Base-by-base conservation (phyloP, 2,113 vertebrate species). In the Larimichthys polyactis region DNA sequence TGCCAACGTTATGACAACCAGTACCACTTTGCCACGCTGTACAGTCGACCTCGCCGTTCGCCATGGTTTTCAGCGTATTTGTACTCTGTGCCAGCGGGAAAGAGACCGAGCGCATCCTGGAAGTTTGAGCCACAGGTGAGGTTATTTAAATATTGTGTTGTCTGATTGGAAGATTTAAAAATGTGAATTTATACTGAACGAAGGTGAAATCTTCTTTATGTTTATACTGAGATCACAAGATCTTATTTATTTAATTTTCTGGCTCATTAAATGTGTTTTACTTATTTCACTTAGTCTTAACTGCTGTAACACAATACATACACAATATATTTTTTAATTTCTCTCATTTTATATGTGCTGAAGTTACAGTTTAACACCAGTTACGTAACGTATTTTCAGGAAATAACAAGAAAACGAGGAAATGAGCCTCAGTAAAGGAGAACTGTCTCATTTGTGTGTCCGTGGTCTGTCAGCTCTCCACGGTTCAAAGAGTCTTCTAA, bases 101-200 rank as follows among this genome's bases (percentile, higher is more conserved):
- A 90, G 80, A 91, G 94, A 19, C 94, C 94, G 2, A 19, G 48
- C 1, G 16, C 82, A 0, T 40, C 14, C 0, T 95, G 94, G 94
- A 94, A 93, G 88, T 95, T 81, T 89, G 94, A 95, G 54, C 94
- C 93, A 5, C 94, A 95, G 93, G 94, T 94, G 78, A 89, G 86
- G 5, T 11, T 1, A 7, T 46, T 22, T 7, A 11, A 51, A 51
- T 1, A 14, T 0, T 32, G 1, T 36, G 44, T 20, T 43, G 8
- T 19, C 29, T 36, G 6, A 48, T 9, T 44, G 1, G 27, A 0
- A 43, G 36, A 7, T 71, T 44, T 44, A 36, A 4, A 71, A 46
- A n/a, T 2, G 1, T 20, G 8, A 3, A 36, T 36, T 62, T 11
- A 62, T 36, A 20, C 49, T 17, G 19, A 19, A 29, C 49, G 24